phyloP scores from a whole-genome alignment of 2,888 invertebrate species.

The Aleiodes alternator region DNA sequence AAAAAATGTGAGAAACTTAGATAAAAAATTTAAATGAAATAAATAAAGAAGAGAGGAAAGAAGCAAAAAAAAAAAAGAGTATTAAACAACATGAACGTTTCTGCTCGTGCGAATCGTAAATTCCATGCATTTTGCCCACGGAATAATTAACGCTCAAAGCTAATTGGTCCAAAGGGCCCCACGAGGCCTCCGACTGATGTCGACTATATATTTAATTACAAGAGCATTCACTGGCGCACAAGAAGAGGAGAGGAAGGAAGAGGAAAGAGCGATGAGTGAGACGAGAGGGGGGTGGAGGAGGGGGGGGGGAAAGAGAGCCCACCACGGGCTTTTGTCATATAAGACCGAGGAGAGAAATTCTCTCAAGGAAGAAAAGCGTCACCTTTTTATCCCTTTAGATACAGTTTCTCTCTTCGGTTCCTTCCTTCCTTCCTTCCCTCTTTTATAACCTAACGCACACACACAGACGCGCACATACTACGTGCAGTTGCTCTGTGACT shows the following conservation, averaged over 20 bases:
- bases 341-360: slow-evolving; percentile 26
- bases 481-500: not conserved
- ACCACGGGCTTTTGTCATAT: slow-evolving; percentile 36
- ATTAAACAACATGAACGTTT: slow-evolving; percentile 25
- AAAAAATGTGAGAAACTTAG: slow-evolving; percentile 8
- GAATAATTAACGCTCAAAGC: slow-evolving; percentile 57
- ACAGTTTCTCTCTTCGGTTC: slow-evolving; percentile 43
- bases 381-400: slow-evolving; percentile 39
- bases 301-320: not conserved
- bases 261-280: not conserved
- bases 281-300: slow-evolving; percentile 25
- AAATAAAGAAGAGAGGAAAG: not conserved
- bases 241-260: slow-evolving; percentile 38
- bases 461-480: no score
- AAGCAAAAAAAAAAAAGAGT: slow-evolving; percentile 14
- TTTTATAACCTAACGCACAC: slow-evolving; percentile 4
- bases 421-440: slow-evolving; percentile 42
- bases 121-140: slow-evolving; percentile 31
- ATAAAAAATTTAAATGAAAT: slow-evolving; percentile 1
- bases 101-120: slow-evolving; percentile 36
- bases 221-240: slow-evolving; percentile 41
- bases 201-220: slow-evolving; percentile 54
- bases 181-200: slow-evolving; percentile 4
- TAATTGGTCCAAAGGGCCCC: slow-evolving; percentile 55
- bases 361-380: slow-evolving; percentile 23